These are phyloP conservation scores for Panagrolaimus sp. DNA, from an alignment of 1,140 invertebrate genomes.

Conservation along the genomic window DNA sequence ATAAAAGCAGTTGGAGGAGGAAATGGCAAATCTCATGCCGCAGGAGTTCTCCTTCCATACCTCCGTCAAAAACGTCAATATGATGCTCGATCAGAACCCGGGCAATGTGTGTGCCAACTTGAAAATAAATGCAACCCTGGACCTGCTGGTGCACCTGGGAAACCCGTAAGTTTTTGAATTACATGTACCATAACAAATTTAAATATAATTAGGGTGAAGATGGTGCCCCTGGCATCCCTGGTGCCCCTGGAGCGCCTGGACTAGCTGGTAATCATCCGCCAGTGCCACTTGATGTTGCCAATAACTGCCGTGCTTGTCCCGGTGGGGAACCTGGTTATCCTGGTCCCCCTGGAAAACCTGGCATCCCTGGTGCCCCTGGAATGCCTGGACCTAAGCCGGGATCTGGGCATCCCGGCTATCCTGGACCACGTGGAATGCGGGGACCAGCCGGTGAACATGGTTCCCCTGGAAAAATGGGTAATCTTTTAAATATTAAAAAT, in stretches of 20 bases:
- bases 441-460: slow-evolving; percentile 3
- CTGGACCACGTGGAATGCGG: background rate
- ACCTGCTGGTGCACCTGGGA: slow-evolving; percentile 12
- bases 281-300: slow-evolving; percentile 1
- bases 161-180: no score
- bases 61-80: slow-evolving; percentile 8
- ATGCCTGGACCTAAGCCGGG: background rate
- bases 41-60: background rate
- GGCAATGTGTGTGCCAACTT: slow-evolving; percentile 1
- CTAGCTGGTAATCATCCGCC: background rate
- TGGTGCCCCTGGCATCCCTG: slow-evolving; percentile 5
- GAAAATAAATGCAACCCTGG: background rate
- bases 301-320: background rate
- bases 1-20: slow-evolving; percentile 2
- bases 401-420: background rate
- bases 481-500: no score
- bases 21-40: background rate
- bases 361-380: slow-evolving; percentile 1
- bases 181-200: no score
- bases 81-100: background rate
- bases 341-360: slow-evolving; percentile 11
- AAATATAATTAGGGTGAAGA: no score
- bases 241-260: slow-evolving; percentile 18
- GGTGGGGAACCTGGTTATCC: background rate
- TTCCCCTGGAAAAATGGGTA: background rate